A percentile compares a stretch with the other conserved stretches of the same genome.
These are phyloP conservation scores for Tychaedon coryphoeus DNA, from an alignment of 2,113 vertebrate species.

Conservation along the genomic window DNA sequence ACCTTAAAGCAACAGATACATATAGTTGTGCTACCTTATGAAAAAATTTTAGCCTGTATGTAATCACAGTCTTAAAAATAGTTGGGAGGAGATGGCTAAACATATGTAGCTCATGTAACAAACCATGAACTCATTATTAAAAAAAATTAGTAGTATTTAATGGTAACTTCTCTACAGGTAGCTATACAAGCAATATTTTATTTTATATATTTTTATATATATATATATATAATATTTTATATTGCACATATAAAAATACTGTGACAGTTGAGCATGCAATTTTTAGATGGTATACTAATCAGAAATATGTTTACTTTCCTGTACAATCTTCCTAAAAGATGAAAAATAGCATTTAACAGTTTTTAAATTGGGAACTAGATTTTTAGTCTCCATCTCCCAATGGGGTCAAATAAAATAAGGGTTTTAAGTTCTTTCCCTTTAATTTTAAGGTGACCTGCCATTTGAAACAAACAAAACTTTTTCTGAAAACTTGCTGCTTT, in stretches of 20 bases:
- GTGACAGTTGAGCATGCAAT: background rate
- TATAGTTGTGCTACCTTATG: background rate
- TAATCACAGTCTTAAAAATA: background rate
- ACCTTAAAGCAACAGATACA: background rate
- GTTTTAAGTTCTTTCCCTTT: background rate
- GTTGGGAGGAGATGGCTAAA: background rate
- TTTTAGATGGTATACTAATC: background rate
- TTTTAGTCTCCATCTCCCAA: background rate
- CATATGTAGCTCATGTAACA: background rate
- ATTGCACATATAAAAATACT: background rate
- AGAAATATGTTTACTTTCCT: background rate
- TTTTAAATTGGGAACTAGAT: background rate
- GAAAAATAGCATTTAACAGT: background rate
- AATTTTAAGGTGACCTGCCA: background rate
- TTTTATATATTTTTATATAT: too few relatives aligned
- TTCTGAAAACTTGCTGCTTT: background rate
- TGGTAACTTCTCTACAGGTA: background rate
- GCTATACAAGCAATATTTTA: background rate
- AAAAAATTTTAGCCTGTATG: background rate
- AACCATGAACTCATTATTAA: fast-evolving
- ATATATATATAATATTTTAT: too few relatives aligned
- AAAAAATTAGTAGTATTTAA: background rate
- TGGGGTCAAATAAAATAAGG: background rate
- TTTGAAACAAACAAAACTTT: background rate
- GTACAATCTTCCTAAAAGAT: background rate